Evolutionary conservation across 2,888 invertebrate species (phyloP).

Genomic region (Caenorhabditis afra): DNA sequence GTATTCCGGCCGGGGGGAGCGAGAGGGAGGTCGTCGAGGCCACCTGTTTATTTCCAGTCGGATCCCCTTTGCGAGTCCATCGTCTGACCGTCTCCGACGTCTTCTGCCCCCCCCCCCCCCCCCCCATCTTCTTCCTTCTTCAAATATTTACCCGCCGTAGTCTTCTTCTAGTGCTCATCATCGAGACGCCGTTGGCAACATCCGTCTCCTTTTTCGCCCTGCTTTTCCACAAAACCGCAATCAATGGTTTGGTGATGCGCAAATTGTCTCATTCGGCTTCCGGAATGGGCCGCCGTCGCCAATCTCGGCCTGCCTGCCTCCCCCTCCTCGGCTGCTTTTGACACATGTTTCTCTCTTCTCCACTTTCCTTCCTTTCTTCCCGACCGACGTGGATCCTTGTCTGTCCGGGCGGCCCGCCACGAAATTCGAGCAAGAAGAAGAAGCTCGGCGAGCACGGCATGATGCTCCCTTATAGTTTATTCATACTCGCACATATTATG

Average conservation of each 20-base stretch:
- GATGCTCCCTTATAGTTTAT: conserved; percentile 23
- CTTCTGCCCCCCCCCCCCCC: conserved; percentile 11
- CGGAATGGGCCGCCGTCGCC: conserved; percentile 35
- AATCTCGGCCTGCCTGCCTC: conserved; percentile 21
- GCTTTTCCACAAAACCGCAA: conserved; percentile 10
- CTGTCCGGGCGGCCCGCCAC: neutral
- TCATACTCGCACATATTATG: conserved; percentile 23
- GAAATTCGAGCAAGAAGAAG: conserved; percentile 14
- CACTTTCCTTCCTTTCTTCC: neutral
- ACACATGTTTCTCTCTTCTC: conserved; percentile 21
- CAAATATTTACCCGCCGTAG: conserved; percentile 40
- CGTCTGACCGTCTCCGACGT: conserved; percentile 6
- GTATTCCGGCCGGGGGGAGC: conserved; percentile 19
- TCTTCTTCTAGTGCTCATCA: conserved; percentile 8
- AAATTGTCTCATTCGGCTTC: conserved; percentile 57
- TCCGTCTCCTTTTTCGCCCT: conserved; percentile 10
- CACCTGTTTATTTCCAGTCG: conserved; percentile 30
- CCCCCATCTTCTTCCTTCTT: neutral
- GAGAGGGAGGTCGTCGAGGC: conserved; percentile 8
- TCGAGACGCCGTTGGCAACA: conserved; percentile 28
- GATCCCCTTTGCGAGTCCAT: neutral
- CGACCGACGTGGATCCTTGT: neutral
- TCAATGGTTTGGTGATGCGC: conserved; percentile 49
- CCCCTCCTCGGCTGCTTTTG: conserved; percentile 30
- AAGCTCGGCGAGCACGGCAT: conserved; percentile 6